A percentile compares a stretch with the other conserved stretches of the same genome.
phyloP scores from a whole-genome alignment of 2,888 invertebrate species.

The Dendrolimus houi region DNA sequence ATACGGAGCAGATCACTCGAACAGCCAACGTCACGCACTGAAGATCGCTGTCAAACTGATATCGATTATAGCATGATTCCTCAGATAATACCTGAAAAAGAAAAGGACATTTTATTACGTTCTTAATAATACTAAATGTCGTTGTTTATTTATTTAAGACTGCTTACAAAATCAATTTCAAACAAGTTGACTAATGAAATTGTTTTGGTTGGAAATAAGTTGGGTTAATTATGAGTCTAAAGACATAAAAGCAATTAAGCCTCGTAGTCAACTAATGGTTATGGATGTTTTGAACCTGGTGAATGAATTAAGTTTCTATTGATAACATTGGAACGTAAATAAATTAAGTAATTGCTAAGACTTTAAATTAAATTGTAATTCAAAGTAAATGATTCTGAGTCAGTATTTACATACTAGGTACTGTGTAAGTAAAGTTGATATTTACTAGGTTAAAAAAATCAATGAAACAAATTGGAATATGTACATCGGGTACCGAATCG shows the following conservation, averaged over 20 bases:
- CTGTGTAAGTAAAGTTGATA: too few relatives aligned
- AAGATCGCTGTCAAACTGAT: constrained; percentile 46
- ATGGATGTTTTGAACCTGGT: background rate
- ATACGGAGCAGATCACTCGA: constrained; percentile 16
- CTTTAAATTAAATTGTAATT: too few relatives aligned
- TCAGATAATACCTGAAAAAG: constrained; percentile 54
- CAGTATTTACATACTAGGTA: too few relatives aligned
- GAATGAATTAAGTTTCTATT: background rate
- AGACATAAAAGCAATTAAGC: background rate
- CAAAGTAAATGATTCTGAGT: too few relatives aligned
- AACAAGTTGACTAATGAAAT: background rate
- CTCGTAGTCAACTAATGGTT: constrained; percentile 4
- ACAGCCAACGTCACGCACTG: constrained; percentile 23
- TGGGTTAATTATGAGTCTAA: background rate
- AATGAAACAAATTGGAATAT: too few relatives aligned
- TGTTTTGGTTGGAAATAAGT: background rate
- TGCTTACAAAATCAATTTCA: background rate
- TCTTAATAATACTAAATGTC: constrained; percentile 19
- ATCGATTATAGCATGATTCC: constrained; percentile 56
- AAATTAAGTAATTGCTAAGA: background rate
- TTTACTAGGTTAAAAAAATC: too few relatives aligned
- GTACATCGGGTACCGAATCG: too few relatives aligned
- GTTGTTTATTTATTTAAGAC: constrained; percentile 13
- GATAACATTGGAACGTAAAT: background rate
- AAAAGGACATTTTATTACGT: constrained; percentile 27